Conservation (phyloP, 2,888 invertebrate genomes). For the Cylindroiulus punctatus region DNA sequence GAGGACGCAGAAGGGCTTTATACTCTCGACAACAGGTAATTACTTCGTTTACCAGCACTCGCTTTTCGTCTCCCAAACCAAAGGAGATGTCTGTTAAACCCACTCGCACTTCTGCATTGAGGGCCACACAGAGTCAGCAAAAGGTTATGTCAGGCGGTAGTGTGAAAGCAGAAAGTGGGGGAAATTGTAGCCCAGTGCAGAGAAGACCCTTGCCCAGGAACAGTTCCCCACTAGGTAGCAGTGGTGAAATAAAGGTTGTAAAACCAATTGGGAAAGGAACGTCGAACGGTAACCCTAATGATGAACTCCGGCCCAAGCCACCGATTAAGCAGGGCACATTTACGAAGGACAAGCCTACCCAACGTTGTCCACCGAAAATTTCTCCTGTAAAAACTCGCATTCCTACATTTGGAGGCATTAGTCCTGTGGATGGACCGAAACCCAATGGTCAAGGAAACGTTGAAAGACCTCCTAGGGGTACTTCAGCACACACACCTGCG, state of each 20-base stretch:
- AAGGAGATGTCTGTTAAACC: constrained; percentile 61
- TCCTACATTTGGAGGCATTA: constrained; percentile 58
- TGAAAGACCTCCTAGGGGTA: constrained; percentile 1
- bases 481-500: neutral
- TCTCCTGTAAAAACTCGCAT: constrained; percentile 58
- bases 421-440: constrained; percentile 22
- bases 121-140: constrained; percentile 59
- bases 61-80: constrained; percentile 60
- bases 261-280: constrained; percentile 3
- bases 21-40: constrained; percentile 59
- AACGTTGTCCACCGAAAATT: constrained; percentile 59
- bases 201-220: constrained; percentile 26
- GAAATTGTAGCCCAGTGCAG: constrained; percentile 11
- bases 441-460: constrained; percentile 17
- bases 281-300: constrained; percentile 5
- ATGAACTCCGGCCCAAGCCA: constrained; percentile 67
- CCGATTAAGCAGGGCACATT: constrained; percentile 90
- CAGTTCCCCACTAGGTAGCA: constrained; percentile 55
- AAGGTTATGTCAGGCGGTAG: constrained; percentile 47
- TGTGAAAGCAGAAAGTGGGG: neutral
- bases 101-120: constrained; percentile 63
- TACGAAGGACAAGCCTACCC: constrained; percentile 76
- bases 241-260: constrained; percentile 61
- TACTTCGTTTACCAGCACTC: constrained; percentile 56
- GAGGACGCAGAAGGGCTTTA: constrained; percentile 74